These are phyloP conservation scores for Bombus sylvicola DNA, from an alignment of 1,140 invertebrate species.

Conservation along the genomic window DNA sequence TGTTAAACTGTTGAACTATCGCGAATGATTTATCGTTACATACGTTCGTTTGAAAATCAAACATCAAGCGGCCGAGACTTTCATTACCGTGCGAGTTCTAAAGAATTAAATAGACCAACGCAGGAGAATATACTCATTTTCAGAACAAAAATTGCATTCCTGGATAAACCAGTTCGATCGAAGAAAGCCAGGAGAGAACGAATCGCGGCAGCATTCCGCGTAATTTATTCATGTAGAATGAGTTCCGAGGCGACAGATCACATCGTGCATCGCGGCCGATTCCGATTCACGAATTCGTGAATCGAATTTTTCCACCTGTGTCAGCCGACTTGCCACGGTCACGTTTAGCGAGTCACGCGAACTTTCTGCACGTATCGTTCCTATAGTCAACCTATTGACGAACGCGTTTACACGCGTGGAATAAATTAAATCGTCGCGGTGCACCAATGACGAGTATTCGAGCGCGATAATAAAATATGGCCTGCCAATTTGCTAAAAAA, in stretches of 20 bases:
- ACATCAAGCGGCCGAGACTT: neutral
- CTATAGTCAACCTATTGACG: constrained; percentile 24
- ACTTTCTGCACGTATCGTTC: neutral
- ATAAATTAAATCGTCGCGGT: constrained; percentile 24
- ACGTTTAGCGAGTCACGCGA: constrained; percentile 41
- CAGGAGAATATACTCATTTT: too few species aligned
- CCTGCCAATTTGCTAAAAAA: too few species aligned
- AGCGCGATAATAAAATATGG: neutral
- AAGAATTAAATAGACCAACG: too few species aligned
- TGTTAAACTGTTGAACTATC: neutral
- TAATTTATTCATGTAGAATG: constrained; percentile 29
- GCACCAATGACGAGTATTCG: neutral
- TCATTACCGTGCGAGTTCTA: too few species aligned
- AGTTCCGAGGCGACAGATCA: neutral
- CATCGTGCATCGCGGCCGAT: neutral
- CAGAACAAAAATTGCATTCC: too few species aligned
- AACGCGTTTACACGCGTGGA: neutral
- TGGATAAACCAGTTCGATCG: neutral
- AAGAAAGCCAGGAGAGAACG: neutral
- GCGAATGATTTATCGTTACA: neutral
- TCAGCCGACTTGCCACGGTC: constrained; percentile 28
- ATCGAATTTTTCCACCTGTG: constrained; percentile 39
- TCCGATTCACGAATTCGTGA: constrained; percentile 22
- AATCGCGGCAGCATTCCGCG: neutral
- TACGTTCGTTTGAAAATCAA: neutral